Base-by-base conservation (phyloP, 2,113 vertebrate species). In the Progne subis region DNA sequence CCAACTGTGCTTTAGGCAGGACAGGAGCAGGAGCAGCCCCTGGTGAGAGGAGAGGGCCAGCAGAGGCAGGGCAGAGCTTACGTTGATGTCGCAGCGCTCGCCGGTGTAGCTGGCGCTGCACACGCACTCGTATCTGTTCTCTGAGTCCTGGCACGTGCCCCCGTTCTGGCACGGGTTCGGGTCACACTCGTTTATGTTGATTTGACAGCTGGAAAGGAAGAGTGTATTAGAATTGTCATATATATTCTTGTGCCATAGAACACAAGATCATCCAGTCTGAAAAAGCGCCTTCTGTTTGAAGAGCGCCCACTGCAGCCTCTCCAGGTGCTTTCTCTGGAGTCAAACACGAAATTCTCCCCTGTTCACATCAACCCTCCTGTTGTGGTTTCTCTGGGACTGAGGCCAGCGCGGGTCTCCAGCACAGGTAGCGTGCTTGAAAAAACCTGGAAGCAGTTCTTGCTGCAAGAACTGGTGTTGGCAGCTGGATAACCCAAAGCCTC, bases 141-240 rank as follows among this genome's bases (percentile, higher is more conserved):
- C 97, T 0, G 97, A 93, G 90, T 98, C 98, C 78, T 97, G 97
- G 92, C 99, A 99, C 25, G 98, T 98, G 57, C 98, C 99, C 20
- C 99, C 99, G 1, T 99, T 99, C 83, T 98, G 98, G 97, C 99
- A 99, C 2, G 99, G 99, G 88, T 97, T 98, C 13, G 98, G 98
- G 6, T 97, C 97, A 41, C 99, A 99, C 72, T 99, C 98, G 14
- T 98, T 98, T 67, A 98, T 88, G 39, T 98, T 98, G 41, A 97
- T 96, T 95, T 98, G 98, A 93, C 99, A 99, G 83, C 99, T 99
- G 96, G 52, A 97, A 74, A 82, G 76, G 43, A 89, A 57, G 65
- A 95, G 63, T 49, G 59, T 7, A 8, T 76, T 39, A 60, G 69
- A 53, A 82, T 64, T 41, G 64, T 68, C 68, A 46, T 4, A 0